Base-by-base conservation (phyloP, 2,888 invertebrate genomes). In the Epirrhoe tristata region DNA sequence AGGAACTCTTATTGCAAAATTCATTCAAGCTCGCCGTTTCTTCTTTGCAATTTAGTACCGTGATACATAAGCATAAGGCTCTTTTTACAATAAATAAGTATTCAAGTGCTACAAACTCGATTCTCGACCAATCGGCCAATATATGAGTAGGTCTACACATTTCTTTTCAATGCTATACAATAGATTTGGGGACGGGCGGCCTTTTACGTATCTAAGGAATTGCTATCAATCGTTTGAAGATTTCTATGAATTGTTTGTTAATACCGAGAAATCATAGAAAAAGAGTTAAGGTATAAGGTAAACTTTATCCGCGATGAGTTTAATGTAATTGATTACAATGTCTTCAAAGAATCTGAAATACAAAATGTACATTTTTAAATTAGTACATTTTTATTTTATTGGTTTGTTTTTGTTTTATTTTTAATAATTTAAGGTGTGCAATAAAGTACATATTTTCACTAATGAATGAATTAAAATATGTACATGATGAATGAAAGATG, bases 141-240 rank as follows among this genome's bases (percentile, higher is more conserved):
- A 79, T 82, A 81, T 83, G 80, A 80, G 75, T 70, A 66, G 75
- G 73, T 66, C 68, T 60, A 53, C 66, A 73, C 73, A 77, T 78
- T 81, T 78, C 80, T 82, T 83, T 81, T 76, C 76, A 74, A 69
- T 62, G 63, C 74, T 63, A 77, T 76, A 81, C 82, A 81, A 81
- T 81, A 75, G 75, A 76, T 77, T 77, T 73, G 69, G 56, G 56
- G 64, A 61, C n/a, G 70, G 64, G 32, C 43, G 62, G 58, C 10
- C 5, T 55, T 74, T 77, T 79, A 73, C 74, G 74, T 81, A 32
- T 73, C 36, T 10, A 39, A 39, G 10, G 8, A 10, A 55, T 55
- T 50, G 36, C 58, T 48, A 55, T 8, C 14, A 63, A n/a, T 48
- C 31, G 4, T 16, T 14, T 52, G 14, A 34, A 34, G 12, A 43